A percentile compares a stretch with the other conserved stretches of the same genome.
Evolutionary conservation across 2,113 vertebrate genomes (phyloP).

Genomic region (Ondatra zibethicus): DNA sequence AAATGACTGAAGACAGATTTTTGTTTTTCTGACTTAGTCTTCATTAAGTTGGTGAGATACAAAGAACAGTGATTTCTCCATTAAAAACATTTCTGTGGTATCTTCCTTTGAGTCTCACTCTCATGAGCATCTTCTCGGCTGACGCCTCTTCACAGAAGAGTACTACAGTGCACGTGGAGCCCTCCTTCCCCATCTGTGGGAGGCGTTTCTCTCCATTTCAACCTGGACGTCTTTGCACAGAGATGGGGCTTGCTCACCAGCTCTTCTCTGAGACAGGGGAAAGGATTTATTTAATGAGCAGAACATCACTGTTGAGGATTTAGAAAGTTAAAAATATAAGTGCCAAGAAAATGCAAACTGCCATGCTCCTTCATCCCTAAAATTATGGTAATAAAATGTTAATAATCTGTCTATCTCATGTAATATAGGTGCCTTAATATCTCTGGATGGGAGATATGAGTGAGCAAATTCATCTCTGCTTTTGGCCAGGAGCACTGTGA

Average conservation of each 20-base stretch:
- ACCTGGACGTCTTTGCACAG: conserved; percentile 40
- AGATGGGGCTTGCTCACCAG: conserved; percentile 40
- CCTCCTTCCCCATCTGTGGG: not conserved
- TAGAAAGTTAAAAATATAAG: conserved; percentile 53
- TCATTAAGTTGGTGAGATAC: not conserved
- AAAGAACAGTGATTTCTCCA: not conserved
- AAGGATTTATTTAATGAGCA: conserved; percentile 57
- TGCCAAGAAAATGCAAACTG: conserved; percentile 51
- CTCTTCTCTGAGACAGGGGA: not conserved
- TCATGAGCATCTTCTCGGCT: not conserved
- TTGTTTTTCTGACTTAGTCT: not conserved
- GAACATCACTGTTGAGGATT: conserved; percentile 55
- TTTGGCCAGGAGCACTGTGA: conserved; percentile 42
- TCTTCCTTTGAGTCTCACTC: not conserved
- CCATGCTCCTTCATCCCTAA: conserved; percentile 48
- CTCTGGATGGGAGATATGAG: conserved; percentile 44
- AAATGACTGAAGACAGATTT: not conserved
- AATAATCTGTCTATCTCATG: conserved; percentile 67
- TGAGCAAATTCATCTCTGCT: conserved; percentile 51
- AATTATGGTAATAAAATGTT: conserved; percentile 72
- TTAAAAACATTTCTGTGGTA: not conserved
- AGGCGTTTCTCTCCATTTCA: conserved; percentile 2
- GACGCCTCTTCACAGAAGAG: not conserved
- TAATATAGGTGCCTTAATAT: conserved; percentile 62
- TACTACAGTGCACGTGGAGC: not conserved